Evolutionary conservation across 2,113 vertebrate species (phyloP), one percentile per base, ranked within the genome.

Genomic region (Sphaerodactylus townsendi): DNA sequence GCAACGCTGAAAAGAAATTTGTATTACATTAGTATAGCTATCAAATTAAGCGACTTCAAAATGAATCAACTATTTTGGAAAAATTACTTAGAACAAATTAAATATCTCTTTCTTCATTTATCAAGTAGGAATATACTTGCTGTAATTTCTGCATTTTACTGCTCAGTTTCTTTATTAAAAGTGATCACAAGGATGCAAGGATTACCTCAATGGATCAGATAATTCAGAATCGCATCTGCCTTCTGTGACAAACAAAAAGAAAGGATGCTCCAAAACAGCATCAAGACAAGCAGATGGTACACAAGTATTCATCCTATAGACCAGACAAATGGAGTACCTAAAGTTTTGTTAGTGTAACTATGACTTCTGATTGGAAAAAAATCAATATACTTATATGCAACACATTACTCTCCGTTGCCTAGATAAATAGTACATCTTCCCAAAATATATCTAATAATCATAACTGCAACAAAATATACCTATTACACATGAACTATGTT

Each of bases 1-100:
- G 84, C 98, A 98, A 82, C 97, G 96, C 99, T 99, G 91, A 30
- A 92, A 83, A 0, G 50, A 10, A 86, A 70, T 87, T 35, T 62
- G 71, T 85, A 69, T n/a, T 91, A 75, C 10, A 83, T 44, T 7
- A 84, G 19, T 19, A 84, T 25, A 59, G 39, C 59, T 59, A 46
- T 44, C 10, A 59, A 71, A 70, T 46, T 71, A 66, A 19, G 35
- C 11, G 1, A 62, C 33, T 19, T 56, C 69, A 62, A 73, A 10
- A 19, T 82, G 5, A 37, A 53, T 28, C 6, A 46, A 44, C 30
- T 19, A 44, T 8, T 44, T 17, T 30, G 64, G 28, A 14, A 62
- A 44, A 62, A 21, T 69, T 30, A 72, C 41, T 11, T 13, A 14
- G 19, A 10, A 68, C 17, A 48, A 68, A 23, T 48, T 66, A 66